phyloP scores from a whole-genome alignment of 1,140 invertebrate species.

The Rhopalosiphum padi region DNA sequence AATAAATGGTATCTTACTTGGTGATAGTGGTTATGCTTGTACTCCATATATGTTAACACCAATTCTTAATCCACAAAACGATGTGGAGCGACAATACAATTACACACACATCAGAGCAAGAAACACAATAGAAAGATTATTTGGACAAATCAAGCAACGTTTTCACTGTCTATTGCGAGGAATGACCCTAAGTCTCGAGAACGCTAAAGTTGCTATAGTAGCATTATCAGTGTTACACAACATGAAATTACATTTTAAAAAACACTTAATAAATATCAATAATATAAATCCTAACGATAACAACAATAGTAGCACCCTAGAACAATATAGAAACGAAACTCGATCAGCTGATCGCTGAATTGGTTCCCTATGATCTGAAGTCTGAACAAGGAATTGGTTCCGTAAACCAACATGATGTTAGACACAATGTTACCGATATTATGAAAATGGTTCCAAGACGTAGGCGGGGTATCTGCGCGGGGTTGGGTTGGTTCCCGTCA shows the following conservation, averaged over 20 bases:
- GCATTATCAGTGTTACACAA: slow-evolving; percentile 17
- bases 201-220: slow-evolving; percentile 7
- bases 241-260: background rate
- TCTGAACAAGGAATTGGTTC: no score
- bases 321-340: no score
- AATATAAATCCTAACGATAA: background rate
- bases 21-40: slow-evolving; percentile 36
- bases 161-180: slow-evolving; percentile 33
- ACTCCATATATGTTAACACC: slow-evolving; percentile 56
- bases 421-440: no score
- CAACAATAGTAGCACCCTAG: background rate
- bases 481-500: no score
- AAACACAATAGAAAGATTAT: slow-evolving; percentile 45
- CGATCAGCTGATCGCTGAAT: no score
- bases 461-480: no score
- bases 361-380: no score
- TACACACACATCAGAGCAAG: slow-evolving; percentile 44
- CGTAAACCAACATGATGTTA: no score
- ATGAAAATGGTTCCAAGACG: no score
- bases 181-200: background rate
- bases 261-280: background rate
- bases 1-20: background rate
- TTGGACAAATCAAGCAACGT: slow-evolving; percentile 54
- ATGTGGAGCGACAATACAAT: slow-evolving; percentile 32
- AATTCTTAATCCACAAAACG: slow-evolving; percentile 13